Base-by-base conservation (phyloP, 2,888 invertebrate species). In the Tuberolachnus salignus region DNA sequence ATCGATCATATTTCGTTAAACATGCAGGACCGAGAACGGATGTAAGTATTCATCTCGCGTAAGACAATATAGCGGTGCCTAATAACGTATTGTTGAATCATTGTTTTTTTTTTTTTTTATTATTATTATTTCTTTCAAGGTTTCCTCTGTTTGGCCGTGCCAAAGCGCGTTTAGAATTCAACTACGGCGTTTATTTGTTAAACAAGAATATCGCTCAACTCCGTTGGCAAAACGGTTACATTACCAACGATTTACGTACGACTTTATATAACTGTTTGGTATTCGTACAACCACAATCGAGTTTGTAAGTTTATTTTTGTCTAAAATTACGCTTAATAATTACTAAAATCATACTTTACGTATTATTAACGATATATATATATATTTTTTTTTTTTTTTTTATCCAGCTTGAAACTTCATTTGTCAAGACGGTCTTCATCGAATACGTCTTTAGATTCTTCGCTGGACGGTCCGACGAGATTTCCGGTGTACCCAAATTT, bases 191-290 rank as follows among this genome's bases (percentile, higher is more conserved):
- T 82, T 97, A 94, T 85, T 88, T 97, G 16, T 87, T 98, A 46
- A 97, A 97, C 87, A 97, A 96, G 86, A 96, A 98, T 85, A 93
- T 98, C 81, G 94, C 94, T 1, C 98, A 98, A 86, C 86, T 97
- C 81, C 86, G 93, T 69, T 93, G 92, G 89, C 91, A 91, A 63
- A 90, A 92, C 82, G 92, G 91, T 1, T 86, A 93, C 59, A 88
- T 91, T 0, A 91, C 94, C 0, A 87, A 88, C 4, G 93, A 94
- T 85, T 88, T 94, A 81, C 86, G 93, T 81, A 90, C 92, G 4
- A 95, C 94, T 0, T 87, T 95, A 80, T 88, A 90, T 34, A 95
- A 95, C 85, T 87, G 95, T 11, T 88, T 89, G 82, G 87, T 88
- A 42, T 85, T 93, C 70, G 86, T 90, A 61, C 87, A 88, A 82